Conservation (phyloP, 2,888 invertebrate genomes). For the Arctia plantaginis region DNA sequence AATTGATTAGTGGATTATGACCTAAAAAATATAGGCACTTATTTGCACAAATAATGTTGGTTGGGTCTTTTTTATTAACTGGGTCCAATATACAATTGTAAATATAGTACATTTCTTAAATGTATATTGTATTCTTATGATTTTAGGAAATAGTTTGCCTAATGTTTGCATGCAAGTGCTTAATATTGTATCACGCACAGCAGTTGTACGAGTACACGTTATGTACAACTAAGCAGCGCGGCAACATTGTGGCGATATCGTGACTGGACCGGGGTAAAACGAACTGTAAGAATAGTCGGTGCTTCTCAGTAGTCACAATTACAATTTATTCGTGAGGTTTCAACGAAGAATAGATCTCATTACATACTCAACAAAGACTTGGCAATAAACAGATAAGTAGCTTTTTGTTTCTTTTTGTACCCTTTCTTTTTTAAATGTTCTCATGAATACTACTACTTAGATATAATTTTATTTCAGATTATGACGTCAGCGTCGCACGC, state of each 20-base stretch:
- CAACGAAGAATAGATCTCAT: constrained; percentile 10
- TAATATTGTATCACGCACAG: neutral
- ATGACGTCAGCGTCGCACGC: neutral
- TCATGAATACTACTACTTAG: neutral
- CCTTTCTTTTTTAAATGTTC: neutral
- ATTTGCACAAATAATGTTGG: no score
- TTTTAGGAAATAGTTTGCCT: neutral
- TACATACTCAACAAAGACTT: constrained; percentile 4
- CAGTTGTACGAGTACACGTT: neutral
- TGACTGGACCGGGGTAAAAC: constrained; percentile 15
- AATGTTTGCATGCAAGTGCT: neutral
- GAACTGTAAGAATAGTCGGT: constrained; percentile 19
- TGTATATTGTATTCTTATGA: neutral
- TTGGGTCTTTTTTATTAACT: no score
- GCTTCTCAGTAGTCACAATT: constrained; percentile 17
- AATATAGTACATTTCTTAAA: neutral
- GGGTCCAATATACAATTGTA: neutral
- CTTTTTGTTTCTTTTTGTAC: neutral
- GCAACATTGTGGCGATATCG: constrained; percentile 41
- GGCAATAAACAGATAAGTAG: neutral
- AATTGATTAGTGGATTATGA: no score
- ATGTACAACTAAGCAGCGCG: constrained; percentile 27
- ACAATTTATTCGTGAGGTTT: constrained; percentile 24
- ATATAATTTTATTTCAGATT: neutral
- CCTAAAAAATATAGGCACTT: no score